phyloP scores from a whole-genome alignment of 2,113 vertebrate species.

The Petaurus breviceps region DNA sequence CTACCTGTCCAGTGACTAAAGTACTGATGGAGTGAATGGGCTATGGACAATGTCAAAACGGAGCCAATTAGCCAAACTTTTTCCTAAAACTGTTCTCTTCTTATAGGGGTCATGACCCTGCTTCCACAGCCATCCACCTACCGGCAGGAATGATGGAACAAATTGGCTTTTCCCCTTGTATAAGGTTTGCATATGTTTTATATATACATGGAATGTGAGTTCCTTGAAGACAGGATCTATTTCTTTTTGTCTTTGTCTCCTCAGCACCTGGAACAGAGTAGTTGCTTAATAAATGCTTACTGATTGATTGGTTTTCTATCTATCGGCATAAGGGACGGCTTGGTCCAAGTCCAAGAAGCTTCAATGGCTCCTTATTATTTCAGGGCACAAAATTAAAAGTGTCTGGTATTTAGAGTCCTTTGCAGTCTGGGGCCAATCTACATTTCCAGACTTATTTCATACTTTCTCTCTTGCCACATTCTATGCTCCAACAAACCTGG shows the following conservation, averaged over 20 bases:
- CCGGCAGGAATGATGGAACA: not conserved
- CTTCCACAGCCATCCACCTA: not conserved
- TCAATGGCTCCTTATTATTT: not conserved
- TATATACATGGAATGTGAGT: not conserved
- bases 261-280: not conserved
- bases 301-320: not conserved
- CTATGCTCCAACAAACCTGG: not conserved
- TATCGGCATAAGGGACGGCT: not conserved
- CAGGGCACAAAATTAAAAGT: not conserved
- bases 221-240: not conserved
- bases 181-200: not conserved
- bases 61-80: not conserved
- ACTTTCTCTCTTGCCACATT: not conserved
- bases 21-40: not conserved
- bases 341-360: not conserved
- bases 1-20: not conserved
- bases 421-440: not conserved
- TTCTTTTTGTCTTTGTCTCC: not conserved
- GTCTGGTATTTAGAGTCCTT: not conserved
- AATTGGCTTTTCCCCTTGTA: not conserved
- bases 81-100: not conserved
- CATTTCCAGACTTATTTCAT: not conserved
- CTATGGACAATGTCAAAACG: not conserved
- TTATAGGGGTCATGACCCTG: not conserved
- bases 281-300: not conserved